Percentiles rank a stretch among this genome's conserved stretches.
Evolutionary conservation across 2,888 invertebrate species (phyloP).

Genomic region (Limnephilus auricula): DNA sequence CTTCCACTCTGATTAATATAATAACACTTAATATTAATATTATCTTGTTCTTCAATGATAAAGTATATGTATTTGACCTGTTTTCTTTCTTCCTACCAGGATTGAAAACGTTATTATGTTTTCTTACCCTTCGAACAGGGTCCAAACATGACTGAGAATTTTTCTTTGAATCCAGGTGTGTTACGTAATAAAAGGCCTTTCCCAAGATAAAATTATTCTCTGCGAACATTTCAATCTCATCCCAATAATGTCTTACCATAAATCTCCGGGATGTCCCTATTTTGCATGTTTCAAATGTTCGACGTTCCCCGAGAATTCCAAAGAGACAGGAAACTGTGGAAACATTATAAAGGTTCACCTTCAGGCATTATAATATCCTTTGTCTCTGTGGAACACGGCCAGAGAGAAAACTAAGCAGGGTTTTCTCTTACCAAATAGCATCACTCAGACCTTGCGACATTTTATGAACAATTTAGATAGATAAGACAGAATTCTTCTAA

Average conservation of each 20-base stretch:
- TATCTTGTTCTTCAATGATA: too few relatives aligned
- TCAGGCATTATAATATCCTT: background rate
- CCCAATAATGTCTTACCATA: background rate
- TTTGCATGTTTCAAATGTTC: constrained; percentile 8
- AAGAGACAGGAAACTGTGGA: background rate
- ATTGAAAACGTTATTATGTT: background rate
- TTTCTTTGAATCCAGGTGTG: background rate
- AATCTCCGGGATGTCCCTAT: background rate
- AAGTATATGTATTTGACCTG: background rate
- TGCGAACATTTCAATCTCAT: constrained; percentile 18
- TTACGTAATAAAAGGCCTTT: background rate
- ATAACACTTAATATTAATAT: too few relatives aligned
- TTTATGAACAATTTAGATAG: background rate
- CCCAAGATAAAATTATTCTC: background rate
- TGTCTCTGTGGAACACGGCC: background rate
- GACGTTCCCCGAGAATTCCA: background rate
- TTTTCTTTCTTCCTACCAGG: background rate
- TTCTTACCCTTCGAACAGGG: background rate
- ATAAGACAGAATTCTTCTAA: background rate
- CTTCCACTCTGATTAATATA: too few relatives aligned
- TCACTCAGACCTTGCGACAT: background rate
- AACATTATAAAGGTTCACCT: background rate
- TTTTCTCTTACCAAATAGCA: background rate
- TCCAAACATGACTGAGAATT: background rate
- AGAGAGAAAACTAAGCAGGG: background rate